Base-by-base conservation (phyloP, 2,113 vertebrate genomes). In the Perca fluviatilis region DNA sequence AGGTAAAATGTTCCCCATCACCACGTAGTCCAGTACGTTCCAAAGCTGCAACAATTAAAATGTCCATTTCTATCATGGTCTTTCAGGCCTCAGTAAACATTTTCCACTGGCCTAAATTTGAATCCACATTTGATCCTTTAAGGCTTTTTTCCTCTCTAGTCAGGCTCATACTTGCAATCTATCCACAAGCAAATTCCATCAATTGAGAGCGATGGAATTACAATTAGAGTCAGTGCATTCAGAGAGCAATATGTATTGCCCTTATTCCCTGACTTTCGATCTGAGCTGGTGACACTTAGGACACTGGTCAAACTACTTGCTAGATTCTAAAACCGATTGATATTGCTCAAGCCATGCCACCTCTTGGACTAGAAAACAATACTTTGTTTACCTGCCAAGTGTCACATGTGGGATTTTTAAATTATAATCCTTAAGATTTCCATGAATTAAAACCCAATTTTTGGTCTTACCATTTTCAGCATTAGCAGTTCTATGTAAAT, bases 251-350 rank as follows among this genome's bases (percentile, higher is more conserved):
- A 18, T 33, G 23, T 81, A 81, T 83, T 84, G 71, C 77, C 84
- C 77, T 67, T 62, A 71, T 69, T 87, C 73, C 79, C 81, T 61
- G 78, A 85, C 84, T 43, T 57, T 78, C 77, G n/a, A 18, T 77
- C 46, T 33, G 33, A 69, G 88, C 90, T 85, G 83, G 79, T 88
- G 83, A 74, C 62, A 33, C 33, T 33, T 33, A 57, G 13, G 74
- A 54, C 30, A n/a, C 56, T 69, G 57, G 62, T 68, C 49, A 67
- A 36, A 65, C 64, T 0, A 0, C 19, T 51, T 27, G 76, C 33
- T 49, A 47, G 21, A 79, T 16, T 51, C 3, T 23, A 25, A 61
- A 71, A 63, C 27, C 60, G 11, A 23, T 10, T 27, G 15, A 19
- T 19, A 58, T 12, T 33, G 25, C 33, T 33, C 51, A 54, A 46